Evolutionary conservation across 2,888 invertebrate species (phyloP).

Genomic region (Sericinus montela): DNA sequence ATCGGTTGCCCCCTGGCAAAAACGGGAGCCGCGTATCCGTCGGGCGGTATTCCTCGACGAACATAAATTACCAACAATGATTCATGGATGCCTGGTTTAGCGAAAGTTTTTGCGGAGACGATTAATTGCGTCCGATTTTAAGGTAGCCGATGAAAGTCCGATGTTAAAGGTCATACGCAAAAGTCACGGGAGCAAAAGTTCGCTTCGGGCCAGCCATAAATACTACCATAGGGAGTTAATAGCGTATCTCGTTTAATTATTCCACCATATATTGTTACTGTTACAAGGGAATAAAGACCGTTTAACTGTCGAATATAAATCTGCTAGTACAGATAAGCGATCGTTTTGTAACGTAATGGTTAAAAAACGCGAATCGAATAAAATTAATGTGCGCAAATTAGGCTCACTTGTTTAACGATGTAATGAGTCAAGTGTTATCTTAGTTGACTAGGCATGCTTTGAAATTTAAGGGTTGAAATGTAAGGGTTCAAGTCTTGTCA

Average conservation of each 20-base stretch:
- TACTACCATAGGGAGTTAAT: slow-evolving; percentile 9
- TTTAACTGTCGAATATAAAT: slow-evolving; percentile 19
- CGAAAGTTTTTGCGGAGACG: slow-evolving; percentile 63
- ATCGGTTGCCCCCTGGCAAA: slow-evolving; percentile 60
- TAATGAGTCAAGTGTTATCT: not conserved
- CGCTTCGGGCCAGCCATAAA: not conserved
- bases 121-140: slow-evolving; percentile 48
- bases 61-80: slow-evolving; percentile 74
- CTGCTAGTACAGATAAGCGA: slow-evolving; percentile 3
- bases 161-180: not conserved
- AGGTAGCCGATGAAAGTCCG: slow-evolving; percentile 30
- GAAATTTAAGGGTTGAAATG: too few species aligned
- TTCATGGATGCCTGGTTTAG: slow-evolving; percentile 58
- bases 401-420: not conserved
- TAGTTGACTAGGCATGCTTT: too few species aligned
- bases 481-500: too few species aligned
- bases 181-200: not conserved
- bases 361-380: slow-evolving; percentile 4
- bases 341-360: slow-evolving; percentile 10
- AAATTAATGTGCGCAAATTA: slow-evolving; percentile 6
- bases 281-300: slow-evolving; percentile 16
- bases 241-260: slow-evolving; percentile 16
- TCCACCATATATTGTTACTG: slow-evolving; percentile 8
- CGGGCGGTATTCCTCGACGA: slow-evolving; percentile 42
- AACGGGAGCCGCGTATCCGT: slow-evolving; percentile 44